These are phyloP conservation scores for Mythimna ferrago DNA, from an alignment of 2,888 invertebrate species.

Conservation along the genomic window DNA sequence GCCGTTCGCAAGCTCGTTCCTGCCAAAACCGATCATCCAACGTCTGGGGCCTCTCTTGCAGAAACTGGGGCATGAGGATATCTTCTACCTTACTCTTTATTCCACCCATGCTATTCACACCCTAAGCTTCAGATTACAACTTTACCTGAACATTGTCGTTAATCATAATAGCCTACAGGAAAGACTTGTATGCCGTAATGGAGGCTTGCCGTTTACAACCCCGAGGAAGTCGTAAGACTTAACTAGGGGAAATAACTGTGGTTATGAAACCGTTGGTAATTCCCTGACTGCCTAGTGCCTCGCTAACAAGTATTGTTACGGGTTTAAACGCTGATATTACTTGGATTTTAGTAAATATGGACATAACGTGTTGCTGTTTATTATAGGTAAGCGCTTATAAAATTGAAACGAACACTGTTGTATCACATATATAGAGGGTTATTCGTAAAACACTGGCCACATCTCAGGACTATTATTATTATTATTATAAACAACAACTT, in stretches of 20 bases:
- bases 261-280: conserved; percentile 43
- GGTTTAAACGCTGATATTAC: not conserved
- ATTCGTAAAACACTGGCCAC: no score
- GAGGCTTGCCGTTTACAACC: conserved; percentile 47
- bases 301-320: conserved; percentile 11
- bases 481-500: no score
- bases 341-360: not conserved
- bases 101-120: not conserved
- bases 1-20: no score
- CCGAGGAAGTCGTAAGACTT: conserved; percentile 50
- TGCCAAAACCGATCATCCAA: no score
- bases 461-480: no score
- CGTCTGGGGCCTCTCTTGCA: no score
- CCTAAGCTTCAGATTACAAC: conserved; percentile 10
- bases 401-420: no score
- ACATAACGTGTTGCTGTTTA: no score
- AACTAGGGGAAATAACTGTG: conserved; percentile 49
- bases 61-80: no score
- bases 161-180: conserved; percentile 28
- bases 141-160: conserved; percentile 13
- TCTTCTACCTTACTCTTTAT: no score
- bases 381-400: no score
- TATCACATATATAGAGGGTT: no score
- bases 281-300: conserved; percentile 15
- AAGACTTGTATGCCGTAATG: conserved; percentile 48